A percentile compares a stretch with the other conserved stretches of the same genome.
These are phyloP conservation scores for Apodemus agrarius DNA, from an alignment of 2,797 vertebrate species.

Conservation along the genomic window DNA sequence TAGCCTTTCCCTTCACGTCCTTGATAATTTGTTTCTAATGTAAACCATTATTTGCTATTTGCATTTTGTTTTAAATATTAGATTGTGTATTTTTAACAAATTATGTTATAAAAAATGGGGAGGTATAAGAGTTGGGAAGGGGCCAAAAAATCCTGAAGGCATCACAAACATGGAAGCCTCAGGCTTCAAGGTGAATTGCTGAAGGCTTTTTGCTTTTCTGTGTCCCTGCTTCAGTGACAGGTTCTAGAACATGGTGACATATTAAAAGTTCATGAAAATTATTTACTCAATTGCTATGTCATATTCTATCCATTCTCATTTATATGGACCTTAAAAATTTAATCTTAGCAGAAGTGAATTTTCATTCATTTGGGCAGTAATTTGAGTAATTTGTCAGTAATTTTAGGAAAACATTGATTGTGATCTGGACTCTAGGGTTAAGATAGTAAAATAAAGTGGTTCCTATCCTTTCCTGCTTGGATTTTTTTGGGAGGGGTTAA, in stretches of 20 bases:
- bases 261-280: neutral
- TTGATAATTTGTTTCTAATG: neutral
- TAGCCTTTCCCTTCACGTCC: neutral
- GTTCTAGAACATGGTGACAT: neutral
- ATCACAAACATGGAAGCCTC: neutral
- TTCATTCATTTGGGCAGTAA: neutral
- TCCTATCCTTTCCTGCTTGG: neutral
- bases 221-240: neutral
- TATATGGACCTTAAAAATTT: neutral
- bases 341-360: neutral
- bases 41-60: neutral
- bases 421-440: neutral
- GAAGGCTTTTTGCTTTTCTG: neutral
- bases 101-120: neutral
- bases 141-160: neutral
- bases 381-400: neutral
- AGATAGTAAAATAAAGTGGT: neutral
- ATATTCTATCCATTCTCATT: neutral
- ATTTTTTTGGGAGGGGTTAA: neutral
- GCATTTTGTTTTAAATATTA: conserved; percentile 30
- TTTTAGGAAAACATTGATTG: neutral
- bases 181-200: neutral
- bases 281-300: neutral
- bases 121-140: neutral
- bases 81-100: neutral